Evolutionary conservation across 2,113 vertebrate species (phyloP).

Genomic region (Aix galericulata): DNA sequence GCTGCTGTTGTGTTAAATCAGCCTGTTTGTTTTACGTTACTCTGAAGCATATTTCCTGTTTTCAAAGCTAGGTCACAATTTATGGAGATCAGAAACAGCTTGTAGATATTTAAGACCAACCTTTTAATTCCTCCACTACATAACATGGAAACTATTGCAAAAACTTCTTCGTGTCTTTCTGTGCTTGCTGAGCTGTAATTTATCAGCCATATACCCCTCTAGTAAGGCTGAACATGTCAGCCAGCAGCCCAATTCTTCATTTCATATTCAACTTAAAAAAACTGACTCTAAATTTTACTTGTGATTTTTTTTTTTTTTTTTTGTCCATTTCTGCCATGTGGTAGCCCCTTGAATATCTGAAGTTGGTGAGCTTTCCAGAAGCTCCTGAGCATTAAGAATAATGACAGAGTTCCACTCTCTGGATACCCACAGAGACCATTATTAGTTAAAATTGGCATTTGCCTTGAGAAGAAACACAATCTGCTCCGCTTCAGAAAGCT

Average conservation of each 20-base stretch:
- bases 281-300: background rate
- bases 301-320: background rate
- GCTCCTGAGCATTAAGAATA: background rate
- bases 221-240: background rate
- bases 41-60: conserved; percentile 28
- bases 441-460: background rate
- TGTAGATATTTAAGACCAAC: background rate
- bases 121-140: background rate
- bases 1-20: background rate
- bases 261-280: background rate
- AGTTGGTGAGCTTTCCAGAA: background rate
- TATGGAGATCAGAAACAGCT: background rate
- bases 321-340: background rate
- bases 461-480: background rate
- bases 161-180: background rate
- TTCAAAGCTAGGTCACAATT: conserved; percentile 10
- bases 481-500: background rate
- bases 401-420: background rate
- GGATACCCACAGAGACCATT: background rate
- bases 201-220: background rate
- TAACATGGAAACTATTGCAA: background rate
- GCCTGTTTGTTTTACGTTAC: conserved; percentile 4
- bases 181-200: background rate
- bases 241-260: background rate
- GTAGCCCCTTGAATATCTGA: background rate